Evolutionary conservation across 2,113 vertebrate genomes (phyloP).

Genomic region (Ptilorrhoa leucosticta): DNA sequence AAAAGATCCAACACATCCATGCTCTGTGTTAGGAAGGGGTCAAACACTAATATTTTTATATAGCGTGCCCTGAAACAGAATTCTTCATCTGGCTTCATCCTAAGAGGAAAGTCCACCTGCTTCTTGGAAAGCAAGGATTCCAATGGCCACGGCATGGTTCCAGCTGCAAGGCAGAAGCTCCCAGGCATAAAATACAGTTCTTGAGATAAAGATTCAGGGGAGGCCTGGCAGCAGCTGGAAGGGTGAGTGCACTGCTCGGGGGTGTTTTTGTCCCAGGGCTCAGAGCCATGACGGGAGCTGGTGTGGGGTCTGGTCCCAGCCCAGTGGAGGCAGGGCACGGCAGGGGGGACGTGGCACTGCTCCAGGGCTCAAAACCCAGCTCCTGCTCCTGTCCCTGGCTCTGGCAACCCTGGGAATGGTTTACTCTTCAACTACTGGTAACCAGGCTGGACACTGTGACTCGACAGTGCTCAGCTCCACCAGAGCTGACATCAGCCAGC

Average conservation of each 20-base stretch:
- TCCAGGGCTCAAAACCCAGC: background rate
- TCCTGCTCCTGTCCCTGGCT: background rate
- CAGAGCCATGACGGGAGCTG: background rate
- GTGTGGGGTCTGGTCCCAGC: background rate
- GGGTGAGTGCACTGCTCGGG: background rate
- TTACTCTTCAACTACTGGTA: background rate
- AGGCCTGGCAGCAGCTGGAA: background rate
- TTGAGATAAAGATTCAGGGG: background rate
- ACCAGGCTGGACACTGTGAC: background rate
- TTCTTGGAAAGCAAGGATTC: background rate
- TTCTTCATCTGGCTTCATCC: background rate
- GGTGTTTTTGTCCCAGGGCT: background rate
- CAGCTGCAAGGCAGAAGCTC: background rate
- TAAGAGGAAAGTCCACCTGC: background rate
- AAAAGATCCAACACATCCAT: background rate
- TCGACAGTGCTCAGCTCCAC: background rate
- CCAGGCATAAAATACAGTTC: background rate
- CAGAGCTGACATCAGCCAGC: background rate
- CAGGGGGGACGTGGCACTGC: background rate
- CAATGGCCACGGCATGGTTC: background rate
- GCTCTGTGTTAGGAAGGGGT: background rate
- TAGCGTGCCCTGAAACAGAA: accelerated
- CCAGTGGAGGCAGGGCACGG: accelerated
- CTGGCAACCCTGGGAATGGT: background rate
- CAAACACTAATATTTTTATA: background rate